These are phyloP conservation scores for Pterocles gutturalis DNA, from an alignment of 2,113 vertebrate species.

Conservation along the genomic window DNA sequence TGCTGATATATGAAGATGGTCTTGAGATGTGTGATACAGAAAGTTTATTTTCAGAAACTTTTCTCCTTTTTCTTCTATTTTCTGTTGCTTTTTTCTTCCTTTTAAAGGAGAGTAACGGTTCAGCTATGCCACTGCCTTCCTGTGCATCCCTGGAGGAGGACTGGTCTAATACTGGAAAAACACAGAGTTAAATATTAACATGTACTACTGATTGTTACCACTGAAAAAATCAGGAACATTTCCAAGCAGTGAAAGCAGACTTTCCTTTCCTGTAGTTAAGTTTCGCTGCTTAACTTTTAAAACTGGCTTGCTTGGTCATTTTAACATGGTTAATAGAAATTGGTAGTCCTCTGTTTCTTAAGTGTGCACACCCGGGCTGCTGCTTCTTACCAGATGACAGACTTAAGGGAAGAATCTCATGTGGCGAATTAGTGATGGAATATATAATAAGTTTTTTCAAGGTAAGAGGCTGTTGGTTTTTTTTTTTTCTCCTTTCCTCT, in stretches of 20 bases:
- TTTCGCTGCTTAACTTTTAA: neutral
- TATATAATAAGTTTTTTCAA: neutral
- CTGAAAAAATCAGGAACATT: constrained; percentile 27
- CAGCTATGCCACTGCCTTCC: neutral
- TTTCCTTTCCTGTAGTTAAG: constrained; percentile 29
- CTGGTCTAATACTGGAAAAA: constrained; percentile 42
- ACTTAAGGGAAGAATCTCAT: neutral
- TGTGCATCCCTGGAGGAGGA: neutral
- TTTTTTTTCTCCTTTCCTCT: neutral
- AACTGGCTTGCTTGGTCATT: neutral
- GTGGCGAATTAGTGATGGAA: neutral
- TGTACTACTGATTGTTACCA: neutral
- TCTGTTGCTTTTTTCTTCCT: neutral
- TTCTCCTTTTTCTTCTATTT: neutral
- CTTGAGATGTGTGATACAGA: neutral
- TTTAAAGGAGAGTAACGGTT: neutral
- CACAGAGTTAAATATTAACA: constrained; percentile 61
- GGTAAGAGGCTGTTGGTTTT: neutral
- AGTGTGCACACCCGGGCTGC: neutral
- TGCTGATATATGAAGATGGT: neutral
- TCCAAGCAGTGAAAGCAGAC: constrained; percentile 46
- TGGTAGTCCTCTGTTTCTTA: neutral
- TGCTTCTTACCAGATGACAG: neutral
- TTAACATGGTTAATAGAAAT: neutral
- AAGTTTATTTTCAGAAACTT: neutral